Evolutionary conservation across 2,113 vertebrate genomes (phyloP).

Genomic region (Eudorcas thomsonii): DNA sequence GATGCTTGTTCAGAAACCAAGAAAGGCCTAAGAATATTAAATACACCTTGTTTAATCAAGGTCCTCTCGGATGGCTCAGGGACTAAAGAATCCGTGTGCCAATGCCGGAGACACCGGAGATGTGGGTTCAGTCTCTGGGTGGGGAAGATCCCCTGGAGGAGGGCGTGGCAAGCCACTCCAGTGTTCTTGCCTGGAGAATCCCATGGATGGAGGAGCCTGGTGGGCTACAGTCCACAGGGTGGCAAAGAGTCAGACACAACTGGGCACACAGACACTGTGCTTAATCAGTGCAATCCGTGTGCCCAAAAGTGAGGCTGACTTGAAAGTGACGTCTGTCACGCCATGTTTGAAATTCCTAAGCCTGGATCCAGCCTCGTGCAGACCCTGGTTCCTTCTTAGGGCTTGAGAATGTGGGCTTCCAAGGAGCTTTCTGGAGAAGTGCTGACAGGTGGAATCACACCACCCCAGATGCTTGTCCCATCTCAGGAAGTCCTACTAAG

Average conservation of each 20-base stretch:
- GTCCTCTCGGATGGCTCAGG: background rate
- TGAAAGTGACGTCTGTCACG: rapidly evolving
- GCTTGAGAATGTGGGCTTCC: background rate
- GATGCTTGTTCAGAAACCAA: background rate
- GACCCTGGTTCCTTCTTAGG: background rate
- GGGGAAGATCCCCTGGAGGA: background rate
- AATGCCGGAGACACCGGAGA: rapidly evolving
- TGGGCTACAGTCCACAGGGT: background rate
- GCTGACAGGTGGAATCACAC: background rate
- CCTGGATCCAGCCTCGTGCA: background rate
- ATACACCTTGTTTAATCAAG: background rate
- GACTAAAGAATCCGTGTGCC: background rate
- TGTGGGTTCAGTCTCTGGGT: background rate
- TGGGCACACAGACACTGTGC: background rate
- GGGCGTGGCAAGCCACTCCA: background rate
- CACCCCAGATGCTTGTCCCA: background rate
- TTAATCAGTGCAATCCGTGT: background rate
- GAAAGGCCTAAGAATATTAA: background rate
- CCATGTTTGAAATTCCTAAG: background rate
- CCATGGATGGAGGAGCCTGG: too few species aligned
- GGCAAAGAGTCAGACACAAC: background rate
- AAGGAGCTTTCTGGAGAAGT: background rate
- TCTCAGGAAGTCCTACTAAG: background rate
- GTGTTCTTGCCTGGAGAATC: background rate
- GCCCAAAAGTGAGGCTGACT: too few species aligned